A percentile compares a stretch with the other conserved stretches of the same genome.
Evolutionary conservation across 2,113 vertebrate species (phyloP).

Genomic region (Damaliscus lunatus): DNA sequence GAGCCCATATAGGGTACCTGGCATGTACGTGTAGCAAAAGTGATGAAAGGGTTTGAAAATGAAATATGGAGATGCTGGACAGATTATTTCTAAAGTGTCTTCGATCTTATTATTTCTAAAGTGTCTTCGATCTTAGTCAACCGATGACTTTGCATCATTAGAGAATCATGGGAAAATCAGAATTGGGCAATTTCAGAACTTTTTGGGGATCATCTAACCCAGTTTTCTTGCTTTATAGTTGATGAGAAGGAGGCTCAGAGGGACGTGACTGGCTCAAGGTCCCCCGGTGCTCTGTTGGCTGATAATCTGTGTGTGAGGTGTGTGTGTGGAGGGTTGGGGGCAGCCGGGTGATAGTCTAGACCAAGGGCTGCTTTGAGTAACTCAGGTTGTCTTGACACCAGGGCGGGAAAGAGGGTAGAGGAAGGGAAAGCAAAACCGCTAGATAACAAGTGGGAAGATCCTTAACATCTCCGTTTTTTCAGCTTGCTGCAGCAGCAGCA

Average conservation of each 20-base stretch:
- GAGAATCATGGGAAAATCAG: background rate
- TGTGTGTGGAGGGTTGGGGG: background rate
- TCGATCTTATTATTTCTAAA: background rate
- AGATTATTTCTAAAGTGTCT: background rate
- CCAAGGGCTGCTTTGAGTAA: background rate
- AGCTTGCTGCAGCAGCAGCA: background rate
- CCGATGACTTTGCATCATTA: background rate
- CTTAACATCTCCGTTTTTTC: background rate
- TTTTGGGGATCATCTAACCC: background rate
- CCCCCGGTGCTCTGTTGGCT: background rate
- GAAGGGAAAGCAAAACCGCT: background rate
- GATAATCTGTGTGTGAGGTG: background rate
- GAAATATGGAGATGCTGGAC: background rate
- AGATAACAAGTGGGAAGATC: background rate
- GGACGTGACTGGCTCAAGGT: background rate
- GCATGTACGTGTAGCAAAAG: background rate
- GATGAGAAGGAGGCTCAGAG: background rate
- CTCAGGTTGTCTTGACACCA: background rate
- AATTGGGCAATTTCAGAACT: background rate
- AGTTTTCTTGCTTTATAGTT: background rate
- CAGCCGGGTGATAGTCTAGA: rapidly evolving
- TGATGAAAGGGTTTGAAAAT: background rate
- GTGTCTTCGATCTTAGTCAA: background rate
- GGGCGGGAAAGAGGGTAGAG: background rate
- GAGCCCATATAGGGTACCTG: background rate